Base-by-base conservation (phyloP, 2,888 invertebrate genomes). In the Junonia oenone region DNA sequence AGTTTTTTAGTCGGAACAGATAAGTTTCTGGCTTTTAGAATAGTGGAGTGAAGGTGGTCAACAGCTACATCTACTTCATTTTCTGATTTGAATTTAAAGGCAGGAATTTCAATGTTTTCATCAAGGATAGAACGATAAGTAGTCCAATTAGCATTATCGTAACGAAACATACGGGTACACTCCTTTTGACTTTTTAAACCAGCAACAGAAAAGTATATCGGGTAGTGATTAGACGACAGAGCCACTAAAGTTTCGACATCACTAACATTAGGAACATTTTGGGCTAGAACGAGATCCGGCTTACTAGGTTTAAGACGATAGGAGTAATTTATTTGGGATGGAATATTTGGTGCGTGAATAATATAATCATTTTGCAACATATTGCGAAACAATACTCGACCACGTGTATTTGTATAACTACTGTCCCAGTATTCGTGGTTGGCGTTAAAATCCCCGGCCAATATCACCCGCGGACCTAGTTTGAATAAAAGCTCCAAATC, bases 171-270 rank as follows among this genome's bases (percentile, higher is more conserved):
- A 4, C 3, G n/a, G 2, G 13, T n/a, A 9, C 9, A 9, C 2
- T 33, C 4, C 33, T 33, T 33, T 4, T 13, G 13, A 6, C 5
- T n/a, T 14, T 14, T 15, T 14, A 15, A n/a, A 6, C 1, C 45
- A 5, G 14, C 5, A 15, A 27, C 35, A 26, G 9, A 37, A 26
- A 45, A 22, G 22, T 45, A 37, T 14, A 59, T 53, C 57, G 65
- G 52, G 53, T 65, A 62, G 62, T 68, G 68, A 46, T 53, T 57
- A 2, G 53, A 57, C 0, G 57, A 57, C 6, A 57, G 17, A 9
- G 26, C 48, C 13, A 31, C 6, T 1, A 53, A 14, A 17, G 38
- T 22, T 11, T 22, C 14, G 9, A 50, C 11, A 11, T 31, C 31
- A 31, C 31, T 14, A 6, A 14, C 5, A 9, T 15, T 17, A 6